Conservation (phyloP, 2,797 vertebrate species). For the Lepus townsendii region DNA sequence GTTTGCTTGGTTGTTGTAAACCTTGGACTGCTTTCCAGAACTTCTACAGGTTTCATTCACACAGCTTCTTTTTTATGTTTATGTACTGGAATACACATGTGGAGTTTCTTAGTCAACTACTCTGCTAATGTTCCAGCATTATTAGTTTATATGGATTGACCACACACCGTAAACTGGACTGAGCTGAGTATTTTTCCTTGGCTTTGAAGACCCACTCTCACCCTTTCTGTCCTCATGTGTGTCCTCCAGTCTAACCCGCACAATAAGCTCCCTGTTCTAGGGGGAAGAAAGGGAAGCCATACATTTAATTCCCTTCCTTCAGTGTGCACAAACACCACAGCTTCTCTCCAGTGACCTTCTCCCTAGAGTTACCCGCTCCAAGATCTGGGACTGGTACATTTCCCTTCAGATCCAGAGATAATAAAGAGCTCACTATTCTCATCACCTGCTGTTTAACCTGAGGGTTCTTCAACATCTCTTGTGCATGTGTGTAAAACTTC, state of each 20-base stretch:
- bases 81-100: neutral
- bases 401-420: neutral
- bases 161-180: neutral
- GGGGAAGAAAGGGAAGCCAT: neutral
- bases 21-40: neutral
- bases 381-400: neutral
- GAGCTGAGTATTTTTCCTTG: neutral
- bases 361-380: neutral
- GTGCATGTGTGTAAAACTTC: neutral
- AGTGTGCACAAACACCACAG: neutral
- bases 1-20: neutral
- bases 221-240: neutral
- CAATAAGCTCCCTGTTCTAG: neutral
- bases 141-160: neutral
- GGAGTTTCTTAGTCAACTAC: neutral
- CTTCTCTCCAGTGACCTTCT: neutral
- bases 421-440: neutral
- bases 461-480: neutral
- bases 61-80: neutral
- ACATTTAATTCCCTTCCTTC: neutral
- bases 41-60: neutral
- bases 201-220: neutral
- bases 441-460: neutral
- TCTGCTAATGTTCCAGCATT: neutral
- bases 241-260: neutral